phyloP scores from a whole-genome alignment of 2,888 invertebrate genomes.

The Leptarthrus brevirostris region DNA sequence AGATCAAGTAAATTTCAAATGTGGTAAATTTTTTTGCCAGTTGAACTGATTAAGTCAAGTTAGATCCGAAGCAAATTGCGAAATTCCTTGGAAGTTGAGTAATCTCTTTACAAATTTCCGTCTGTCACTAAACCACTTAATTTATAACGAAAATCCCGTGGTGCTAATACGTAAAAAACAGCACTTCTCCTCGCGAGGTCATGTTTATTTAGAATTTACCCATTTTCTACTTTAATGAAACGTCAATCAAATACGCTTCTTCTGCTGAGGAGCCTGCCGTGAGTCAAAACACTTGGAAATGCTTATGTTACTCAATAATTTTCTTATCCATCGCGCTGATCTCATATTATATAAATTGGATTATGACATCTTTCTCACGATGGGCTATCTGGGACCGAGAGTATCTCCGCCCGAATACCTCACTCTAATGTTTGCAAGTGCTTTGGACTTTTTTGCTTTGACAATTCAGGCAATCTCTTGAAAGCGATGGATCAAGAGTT shows the following conservation, averaged over 20 bases:
- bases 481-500: too few relatives aligned
- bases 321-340: neutral
- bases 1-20: too few relatives aligned
- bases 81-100: neutral
- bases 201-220: neutral
- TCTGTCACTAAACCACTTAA: constrained; percentile 1
- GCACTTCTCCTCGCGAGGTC: too few relatives aligned
- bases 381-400: too few relatives aligned
- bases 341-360: neutral
- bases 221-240: neutral
- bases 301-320: neutral
- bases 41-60: too few relatives aligned
- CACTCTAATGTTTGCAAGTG: neutral
- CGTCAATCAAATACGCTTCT: neutral
- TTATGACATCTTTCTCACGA: neutral
- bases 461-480: too few relatives aligned
- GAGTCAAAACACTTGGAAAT: neutral
- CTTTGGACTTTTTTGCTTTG: neutral
- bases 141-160: neutral
- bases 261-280: neutral
- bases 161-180: neutral
- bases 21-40: too few relatives aligned
- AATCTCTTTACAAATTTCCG: neutral
- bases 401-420: neutral
- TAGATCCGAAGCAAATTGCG: too few relatives aligned